phyloP scores from a whole-genome alignment of 2,113 vertebrate species.

The Bubo scandiacus region DNA sequence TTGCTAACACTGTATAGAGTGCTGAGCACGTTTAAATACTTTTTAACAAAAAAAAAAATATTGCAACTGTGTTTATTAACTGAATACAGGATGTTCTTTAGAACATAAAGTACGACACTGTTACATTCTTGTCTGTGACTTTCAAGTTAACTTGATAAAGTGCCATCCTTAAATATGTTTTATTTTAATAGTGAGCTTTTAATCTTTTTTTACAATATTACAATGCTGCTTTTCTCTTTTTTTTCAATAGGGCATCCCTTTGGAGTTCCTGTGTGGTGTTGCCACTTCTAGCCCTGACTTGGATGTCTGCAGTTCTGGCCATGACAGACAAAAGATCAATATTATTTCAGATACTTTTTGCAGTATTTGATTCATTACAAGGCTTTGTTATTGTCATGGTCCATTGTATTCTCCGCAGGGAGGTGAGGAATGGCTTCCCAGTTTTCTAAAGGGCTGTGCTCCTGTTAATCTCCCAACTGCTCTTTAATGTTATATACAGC shows the following conservation, averaged over 20 bases:
- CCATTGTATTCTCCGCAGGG: conserved; percentile 95
- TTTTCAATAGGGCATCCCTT: conserved; percentile 89
- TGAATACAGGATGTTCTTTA: conserved; percentile 61
- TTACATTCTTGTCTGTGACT: conserved; percentile 48
- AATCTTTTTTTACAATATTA: not conserved
- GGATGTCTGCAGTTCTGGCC: conserved; percentile 99
- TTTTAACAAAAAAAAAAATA: not conserved
- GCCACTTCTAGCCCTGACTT: conserved; percentile 95
- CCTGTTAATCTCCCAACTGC: not conserved
- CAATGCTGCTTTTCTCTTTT: conserved; percentile 16
- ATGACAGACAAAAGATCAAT: conserved; percentile 99
- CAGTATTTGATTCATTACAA: conserved; percentile 98
- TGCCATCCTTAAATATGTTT: conserved; percentile 34
- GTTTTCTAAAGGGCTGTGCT: not conserved
- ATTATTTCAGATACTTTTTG: conserved; percentile 98
- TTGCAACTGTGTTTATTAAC: conserved; percentile 64
- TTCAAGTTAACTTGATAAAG: conserved; percentile 69
- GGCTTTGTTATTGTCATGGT: conserved; percentile 99
- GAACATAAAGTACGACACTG: conserved; percentile 36
- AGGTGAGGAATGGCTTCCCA: conserved; percentile 80
- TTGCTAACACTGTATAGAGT: conserved; percentile 64
- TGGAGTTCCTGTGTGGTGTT: conserved; percentile 99
- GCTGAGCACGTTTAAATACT: conserved; percentile 64
- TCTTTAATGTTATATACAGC: not conserved
- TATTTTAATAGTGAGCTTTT: conserved; percentile 11